phyloP scores from a whole-genome alignment of 2,113 vertebrate genomes.

The Phalacrocorax aristotelis region DNA sequence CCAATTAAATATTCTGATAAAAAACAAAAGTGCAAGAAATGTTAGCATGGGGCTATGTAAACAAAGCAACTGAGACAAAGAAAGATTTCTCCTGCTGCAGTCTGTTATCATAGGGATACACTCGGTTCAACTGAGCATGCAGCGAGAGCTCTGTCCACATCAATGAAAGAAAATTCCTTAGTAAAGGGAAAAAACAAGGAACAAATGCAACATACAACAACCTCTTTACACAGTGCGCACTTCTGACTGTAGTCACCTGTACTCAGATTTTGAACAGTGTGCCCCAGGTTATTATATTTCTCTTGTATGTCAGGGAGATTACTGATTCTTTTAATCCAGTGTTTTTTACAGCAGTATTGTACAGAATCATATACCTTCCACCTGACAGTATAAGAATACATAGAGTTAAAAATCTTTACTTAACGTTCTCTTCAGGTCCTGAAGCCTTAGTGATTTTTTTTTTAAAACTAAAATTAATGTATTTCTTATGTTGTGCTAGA shows the following conservation, averaged over 20 bases:
- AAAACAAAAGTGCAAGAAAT: not conserved
- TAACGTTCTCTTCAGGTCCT: not conserved
- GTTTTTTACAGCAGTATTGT: not conserved
- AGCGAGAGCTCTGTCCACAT: not conserved
- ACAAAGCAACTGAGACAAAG: not conserved
- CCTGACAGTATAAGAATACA: not conserved
- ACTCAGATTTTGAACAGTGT: not conserved
- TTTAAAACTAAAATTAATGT: not conserved
- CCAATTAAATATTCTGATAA: not conserved
- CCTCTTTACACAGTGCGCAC: not conserved
- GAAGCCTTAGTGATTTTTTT: not conserved
- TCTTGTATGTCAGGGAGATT: not conserved
- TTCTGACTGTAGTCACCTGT: not conserved
- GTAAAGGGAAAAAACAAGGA: not conserved
- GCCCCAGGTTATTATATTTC: not conserved
- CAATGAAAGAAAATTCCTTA: not conserved
- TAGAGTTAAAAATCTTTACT: not conserved
- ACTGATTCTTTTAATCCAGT: not conserved
- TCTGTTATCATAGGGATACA: not conserved
- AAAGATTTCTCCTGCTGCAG: not conserved
- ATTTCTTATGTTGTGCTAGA: not conserved
- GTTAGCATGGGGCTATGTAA: not conserved
- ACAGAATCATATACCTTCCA: not conserved
- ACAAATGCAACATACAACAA: not conserved
- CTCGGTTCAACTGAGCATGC: not conserved